Base-by-base conservation (phyloP, 1,140 invertebrate species). In the Drosophila ananassae region DNA sequence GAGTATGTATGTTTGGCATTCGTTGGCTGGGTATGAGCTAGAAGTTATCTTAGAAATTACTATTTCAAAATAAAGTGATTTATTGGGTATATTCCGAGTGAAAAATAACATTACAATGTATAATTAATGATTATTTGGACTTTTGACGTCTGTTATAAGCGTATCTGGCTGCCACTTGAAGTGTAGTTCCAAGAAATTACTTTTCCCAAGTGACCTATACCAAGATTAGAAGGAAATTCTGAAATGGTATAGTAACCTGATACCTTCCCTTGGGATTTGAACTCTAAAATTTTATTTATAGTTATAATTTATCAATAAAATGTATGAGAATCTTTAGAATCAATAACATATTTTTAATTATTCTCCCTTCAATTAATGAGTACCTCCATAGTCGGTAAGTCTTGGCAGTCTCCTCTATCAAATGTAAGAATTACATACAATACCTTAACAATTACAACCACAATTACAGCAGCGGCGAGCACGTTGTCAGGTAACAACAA, bases 401-500 rank as follows among this genome's bases (percentile, higher is more conserved):
- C 25, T 39, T 37, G 10, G 12, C 12, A 60, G 48, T 60, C 24
- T 4, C 5, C 60, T 13, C 13, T 10, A 10, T 41, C 3, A 32
- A 41, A 30, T 21, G 63, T 67, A 67, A 67, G 63, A 67, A 67
- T 63, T 64, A 44, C 44, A 39, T 61, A 34, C 13, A 34, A 32
- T 25, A 17, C 41, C 41, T n/a, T 10, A 10, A 62, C 62, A 62
- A 62, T 62, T 50, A 30, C 58, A 50, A 67, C 54, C 37, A 59
- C 64, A 71, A 72, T 58, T 69, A 72, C 68, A 37, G 17, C 64
- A 69, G 63, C 71, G 53, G 54, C 67, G 51, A 73, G 57, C 71
- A 73, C 71, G 71, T 73, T 73, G 71, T 52, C 71, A 52, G 56
- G 58, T 55, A 73, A 72, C 67, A 73, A 73, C 71, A 62, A 62